Evolutionary conservation across 2,113 vertebrate genomes (phyloP).

Genomic region (Brienomyrus brachyistius): DNA sequence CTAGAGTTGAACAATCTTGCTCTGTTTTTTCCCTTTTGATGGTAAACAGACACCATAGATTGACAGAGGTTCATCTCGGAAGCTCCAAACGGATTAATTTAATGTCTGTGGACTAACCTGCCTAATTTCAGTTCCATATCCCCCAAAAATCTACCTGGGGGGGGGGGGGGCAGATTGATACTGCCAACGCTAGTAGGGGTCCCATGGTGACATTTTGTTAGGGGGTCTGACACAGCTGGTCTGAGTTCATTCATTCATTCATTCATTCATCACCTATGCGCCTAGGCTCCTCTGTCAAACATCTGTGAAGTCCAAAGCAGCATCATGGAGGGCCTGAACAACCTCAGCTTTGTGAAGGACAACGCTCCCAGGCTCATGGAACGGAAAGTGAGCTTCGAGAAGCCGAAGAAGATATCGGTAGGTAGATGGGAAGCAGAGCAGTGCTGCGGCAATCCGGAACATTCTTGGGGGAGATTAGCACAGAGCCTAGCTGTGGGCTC

Average conservation of each 20-base stretch:
- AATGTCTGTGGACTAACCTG: neutral
- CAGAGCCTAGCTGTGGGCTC: neutral
- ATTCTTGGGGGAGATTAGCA: neutral
- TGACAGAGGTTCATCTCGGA: neutral
- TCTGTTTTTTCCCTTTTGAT: neutral
- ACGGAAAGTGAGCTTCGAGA: slow-evolving; percentile 89
- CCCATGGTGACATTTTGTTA: neutral
- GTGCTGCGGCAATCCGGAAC: neutral
- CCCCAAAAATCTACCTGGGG: neutral
- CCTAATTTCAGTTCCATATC: neutral
- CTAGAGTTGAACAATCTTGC: neutral
- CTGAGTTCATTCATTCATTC: neutral
- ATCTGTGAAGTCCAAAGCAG: slow-evolving; percentile 77
- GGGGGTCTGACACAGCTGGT: neutral
- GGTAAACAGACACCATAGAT: neutral
- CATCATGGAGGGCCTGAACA: slow-evolving; percentile 82
- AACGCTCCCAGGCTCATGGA: slow-evolving; percentile 80
- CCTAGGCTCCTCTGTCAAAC: slow-evolving; percentile 68
- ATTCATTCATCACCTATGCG: slow-evolving; percentile 19
- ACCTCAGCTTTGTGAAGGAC: slow-evolving; percentile 81
- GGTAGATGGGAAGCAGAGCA: slow-evolving; percentile 32
- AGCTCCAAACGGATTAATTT: neutral
- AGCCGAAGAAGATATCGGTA: slow-evolving; percentile 73
- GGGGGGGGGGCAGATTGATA: neutral
- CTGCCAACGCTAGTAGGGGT: neutral